Base-by-base conservation (phyloP, 2,797 vertebrate genomes). In the Phrynocephalus guinanensis region DNA sequence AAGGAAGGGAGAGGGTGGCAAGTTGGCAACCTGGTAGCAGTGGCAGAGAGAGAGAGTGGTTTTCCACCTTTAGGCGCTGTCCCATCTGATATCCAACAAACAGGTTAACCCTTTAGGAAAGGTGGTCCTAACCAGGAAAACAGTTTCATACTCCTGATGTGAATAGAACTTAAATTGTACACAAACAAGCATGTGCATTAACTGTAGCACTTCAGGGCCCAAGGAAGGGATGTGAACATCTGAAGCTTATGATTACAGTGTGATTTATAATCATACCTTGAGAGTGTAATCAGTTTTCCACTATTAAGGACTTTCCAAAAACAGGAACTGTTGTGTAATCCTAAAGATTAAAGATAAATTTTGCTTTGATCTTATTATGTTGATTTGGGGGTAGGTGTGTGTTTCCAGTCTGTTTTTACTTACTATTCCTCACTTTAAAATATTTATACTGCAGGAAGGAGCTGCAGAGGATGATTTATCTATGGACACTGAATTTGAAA, bases 291-390 rank as follows among this genome's bases (percentile, higher is more conserved):
- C 56, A 3, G n/a, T 63, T 24, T 72, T 38, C 52, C 22, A 67
- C 52, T 79, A 50, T 1, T 66, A 79, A 80, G 22, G 70, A 11
- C 16, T 60, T 30, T 72, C 63, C 24, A 84, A n/a, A 16, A 71
- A 66, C 10, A 66, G 71, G 18, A 50, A 33, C 24, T 91, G 87
- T 80, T 89, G 63, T 85, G 7, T 9, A 79, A 3, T 15, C 63
- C 48, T 7, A 20, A 16, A 87, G 79, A 82, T 86, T 91, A 11
- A 66, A 67, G 56, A 92, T 87, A 83, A 91, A 18, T 89, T 78
- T 82, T 92, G 2, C 60, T 91, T 20, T 88, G 89, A 90, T 33
- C 2, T 3, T 52, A 85, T 50, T 28, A 80, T 28, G 9, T 22
- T 71, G 7, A 2, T 18, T 56, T 9, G 71, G 71, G 48, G 50